These are phyloP conservation scores for Ceyx melanurus DNA, from an alignment of 2,113 vertebrate species.

Conservation along the genomic window DNA sequence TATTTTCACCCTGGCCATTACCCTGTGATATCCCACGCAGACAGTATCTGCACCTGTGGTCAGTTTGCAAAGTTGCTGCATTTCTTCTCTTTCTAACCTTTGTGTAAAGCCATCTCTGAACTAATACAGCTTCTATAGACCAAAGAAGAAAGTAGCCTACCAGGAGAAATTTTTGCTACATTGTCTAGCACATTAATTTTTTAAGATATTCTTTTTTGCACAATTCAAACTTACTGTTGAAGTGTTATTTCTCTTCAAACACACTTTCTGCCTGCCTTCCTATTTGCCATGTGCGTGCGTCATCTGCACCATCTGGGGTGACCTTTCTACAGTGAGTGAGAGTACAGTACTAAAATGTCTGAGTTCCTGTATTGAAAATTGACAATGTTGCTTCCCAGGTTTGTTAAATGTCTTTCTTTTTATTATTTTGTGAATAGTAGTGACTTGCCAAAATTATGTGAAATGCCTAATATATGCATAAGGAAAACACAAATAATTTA, in stretches of 20 bases:
- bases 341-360: background rate
- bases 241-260: background rate
- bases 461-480: background rate
- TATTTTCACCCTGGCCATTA: background rate
- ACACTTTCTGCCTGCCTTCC: background rate
- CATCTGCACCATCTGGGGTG: constrained; percentile 7
- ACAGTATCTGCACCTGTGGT: background rate
- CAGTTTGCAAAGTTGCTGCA: background rate
- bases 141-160: background rate
- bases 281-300: background rate
- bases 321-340: background rate
- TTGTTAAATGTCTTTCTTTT: background rate
- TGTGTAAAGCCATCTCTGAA: background rate
- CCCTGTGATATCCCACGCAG: background rate
- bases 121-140: background rate
- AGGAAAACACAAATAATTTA: background rate
- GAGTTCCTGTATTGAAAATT: background rate
- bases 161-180: background rate
- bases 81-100: background rate
- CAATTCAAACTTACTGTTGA: background rate
- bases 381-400: background rate
- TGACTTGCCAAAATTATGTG: background rate
- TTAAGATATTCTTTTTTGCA: background rate
- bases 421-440: background rate
- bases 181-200: background rate